phyloP scores from a whole-genome alignment of 2,797 vertebrate species.

The Hylomyscus alleni region DNA sequence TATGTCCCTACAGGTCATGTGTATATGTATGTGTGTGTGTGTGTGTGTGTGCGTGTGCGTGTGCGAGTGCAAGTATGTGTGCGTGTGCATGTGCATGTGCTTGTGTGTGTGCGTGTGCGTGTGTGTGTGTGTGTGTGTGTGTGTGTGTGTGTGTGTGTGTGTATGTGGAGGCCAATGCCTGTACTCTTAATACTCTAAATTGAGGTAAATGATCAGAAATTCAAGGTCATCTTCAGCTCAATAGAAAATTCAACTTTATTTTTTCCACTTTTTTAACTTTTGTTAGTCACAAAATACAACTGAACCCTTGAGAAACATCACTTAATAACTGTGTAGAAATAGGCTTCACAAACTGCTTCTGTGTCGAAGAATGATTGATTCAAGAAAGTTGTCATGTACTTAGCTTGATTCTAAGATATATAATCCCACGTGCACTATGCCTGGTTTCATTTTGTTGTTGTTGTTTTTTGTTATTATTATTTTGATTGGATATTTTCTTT shows the following conservation, averaged over 20 bases:
- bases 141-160: background rate
- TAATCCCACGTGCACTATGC: no score
- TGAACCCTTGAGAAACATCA: no score
- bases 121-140: background rate
- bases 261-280: no score
- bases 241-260: background rate
- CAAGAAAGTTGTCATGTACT: no score
- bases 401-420: no score
- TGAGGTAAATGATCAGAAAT: background rate
- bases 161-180: background rate
- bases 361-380: no score
- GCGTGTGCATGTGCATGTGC: background rate
- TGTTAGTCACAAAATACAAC: no score
- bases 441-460: no score
- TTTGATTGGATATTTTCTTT: no score
- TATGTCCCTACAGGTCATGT: background rate
- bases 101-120: background rate
- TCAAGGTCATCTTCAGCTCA: background rate
- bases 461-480: no score
- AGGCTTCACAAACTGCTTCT: no score
- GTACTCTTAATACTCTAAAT: background rate
- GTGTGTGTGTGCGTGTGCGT: background rate
- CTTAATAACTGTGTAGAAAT: no score
- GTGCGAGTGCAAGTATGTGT: background rate
- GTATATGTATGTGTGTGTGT: background rate